Evolutionary conservation across 1,140 invertebrate genomes (phyloP), one percentile per base, ranked within the genome.

Genomic region (Panagrolaimus sp.): DNA sequence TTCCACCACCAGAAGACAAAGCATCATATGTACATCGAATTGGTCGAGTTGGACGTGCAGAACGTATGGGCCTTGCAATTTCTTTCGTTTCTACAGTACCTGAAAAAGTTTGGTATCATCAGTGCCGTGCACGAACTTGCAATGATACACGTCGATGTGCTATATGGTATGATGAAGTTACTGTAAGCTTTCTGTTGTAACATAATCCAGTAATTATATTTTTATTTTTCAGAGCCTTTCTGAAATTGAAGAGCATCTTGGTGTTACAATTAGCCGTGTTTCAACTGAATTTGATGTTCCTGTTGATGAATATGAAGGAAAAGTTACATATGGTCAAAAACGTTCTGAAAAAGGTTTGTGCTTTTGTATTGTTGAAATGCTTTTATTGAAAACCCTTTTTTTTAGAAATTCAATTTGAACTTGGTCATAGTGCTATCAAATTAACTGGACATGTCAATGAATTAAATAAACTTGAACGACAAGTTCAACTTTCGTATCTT

Each of bases 11-110:
- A 2, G 96, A 99, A 86, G 96, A 99, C 81, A 98, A 98, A 85
- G 90, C 94, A 1, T 98, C 98, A 85, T 99, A 99, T 84, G 92
- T 99, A 16, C 96, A 99, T 84, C 88, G 96, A 66, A 98, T 99
- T 84, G 96, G 96, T 27, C 88, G 96, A 76, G 96, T 99, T 9
- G 96, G 96, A 3, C 87, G 96, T 78, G 96, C 96, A 14, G 96
- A 99, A 83, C 87, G 94, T 76, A 99, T 99, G 96, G 96, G 96
- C 31, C 86, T 99, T 43, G 96, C 96, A 9, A 92, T 99, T 74
- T 98, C 93, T 78, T 87, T 99, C 38, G 94, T 97, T 0, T 89
- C 93, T 11, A 89, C 88, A 44, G 90, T 95, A 0, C 93, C 93
- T 5, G 96, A 99, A 85, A 99, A 99, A 87, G 91, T 96, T 1